Percentiles rank a stretch among this genome's conserved stretches.
Conservation (phyloP, 2,797 vertebrate genomes). For the Falco cherrug region DNA sequence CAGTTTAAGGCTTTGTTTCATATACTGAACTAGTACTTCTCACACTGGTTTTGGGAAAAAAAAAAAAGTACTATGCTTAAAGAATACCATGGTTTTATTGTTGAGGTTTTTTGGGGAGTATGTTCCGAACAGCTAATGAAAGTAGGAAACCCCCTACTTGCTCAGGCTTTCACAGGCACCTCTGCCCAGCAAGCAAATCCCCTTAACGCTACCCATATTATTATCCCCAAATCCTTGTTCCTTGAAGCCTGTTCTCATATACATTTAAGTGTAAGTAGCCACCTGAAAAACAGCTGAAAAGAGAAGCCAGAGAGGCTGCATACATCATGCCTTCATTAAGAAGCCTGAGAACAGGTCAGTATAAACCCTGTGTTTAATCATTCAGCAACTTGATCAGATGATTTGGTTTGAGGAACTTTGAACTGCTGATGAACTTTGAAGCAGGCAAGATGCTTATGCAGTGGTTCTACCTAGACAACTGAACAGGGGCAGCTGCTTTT, state of each 20-base stretch:
- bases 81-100: neutral
- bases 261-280: neutral
- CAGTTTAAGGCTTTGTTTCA: neutral
- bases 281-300: neutral
- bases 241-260: neutral
- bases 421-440: constrained; percentile 58
- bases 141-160: neutral
- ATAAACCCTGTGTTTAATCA: constrained; percentile 29
- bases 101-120: neutral
- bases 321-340: neutral
- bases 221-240: neutral
- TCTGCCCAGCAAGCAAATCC: neutral
- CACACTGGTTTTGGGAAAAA: neutral
- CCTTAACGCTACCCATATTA: neutral
- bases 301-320: neutral
- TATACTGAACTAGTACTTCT: neutral
- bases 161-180: neutral
- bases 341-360: neutral
- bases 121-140: neutral
- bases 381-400: neutral
- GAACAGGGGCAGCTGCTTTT: neutral
- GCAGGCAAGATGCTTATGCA: neutral
- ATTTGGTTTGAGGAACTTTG: constrained; percentile 36
- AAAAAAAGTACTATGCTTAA: neutral
- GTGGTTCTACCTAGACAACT: neutral